These are phyloP conservation scores for Chlorospingus flavigularis DNA, from an alignment of 2,797 vertebrate species.

Conservation along the genomic window DNA sequence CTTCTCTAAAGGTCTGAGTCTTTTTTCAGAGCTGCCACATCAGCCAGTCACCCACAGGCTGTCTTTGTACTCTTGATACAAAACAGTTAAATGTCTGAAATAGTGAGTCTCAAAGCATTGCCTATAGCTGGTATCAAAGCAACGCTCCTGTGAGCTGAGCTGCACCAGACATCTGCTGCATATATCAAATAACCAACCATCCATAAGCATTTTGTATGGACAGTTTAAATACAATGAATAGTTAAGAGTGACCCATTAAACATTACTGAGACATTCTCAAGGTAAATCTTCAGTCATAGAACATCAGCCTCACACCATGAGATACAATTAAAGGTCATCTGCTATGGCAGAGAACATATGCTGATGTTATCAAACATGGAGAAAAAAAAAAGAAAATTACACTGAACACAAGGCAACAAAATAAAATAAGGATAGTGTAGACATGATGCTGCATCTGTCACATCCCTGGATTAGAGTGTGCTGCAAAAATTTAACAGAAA, in stretches of 20 bases:
- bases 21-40: background rate
- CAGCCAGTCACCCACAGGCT: background rate
- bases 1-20: background rate
- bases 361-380: conserved; percentile 11
- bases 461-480: background rate
- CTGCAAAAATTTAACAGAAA: background rate
- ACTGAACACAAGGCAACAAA: background rate
- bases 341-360: conserved; percentile 12
- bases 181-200: conserved; percentile 32
- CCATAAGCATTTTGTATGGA: conserved; percentile 18
- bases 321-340: conserved; percentile 48
- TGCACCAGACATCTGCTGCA: conserved; percentile 1
- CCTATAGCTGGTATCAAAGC: background rate
- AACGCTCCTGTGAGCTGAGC: background rate
- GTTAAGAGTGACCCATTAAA: conserved; percentile 43
- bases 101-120: background rate
- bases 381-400: background rate
- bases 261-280: conserved; percentile 38
- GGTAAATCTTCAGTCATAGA: conserved; percentile 47
- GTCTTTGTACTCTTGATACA: background rate
- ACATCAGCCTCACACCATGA: conserved; percentile 29
- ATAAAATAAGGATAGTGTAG: background rate
- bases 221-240: conserved; percentile 36
- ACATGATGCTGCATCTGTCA: background rate
- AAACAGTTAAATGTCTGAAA: background rate